Percentiles rank a stretch among this genome's conserved stretches.
phyloP scores from a whole-genome alignment of 1,140 invertebrate genomes.

The Drosophila erecta region DNA sequence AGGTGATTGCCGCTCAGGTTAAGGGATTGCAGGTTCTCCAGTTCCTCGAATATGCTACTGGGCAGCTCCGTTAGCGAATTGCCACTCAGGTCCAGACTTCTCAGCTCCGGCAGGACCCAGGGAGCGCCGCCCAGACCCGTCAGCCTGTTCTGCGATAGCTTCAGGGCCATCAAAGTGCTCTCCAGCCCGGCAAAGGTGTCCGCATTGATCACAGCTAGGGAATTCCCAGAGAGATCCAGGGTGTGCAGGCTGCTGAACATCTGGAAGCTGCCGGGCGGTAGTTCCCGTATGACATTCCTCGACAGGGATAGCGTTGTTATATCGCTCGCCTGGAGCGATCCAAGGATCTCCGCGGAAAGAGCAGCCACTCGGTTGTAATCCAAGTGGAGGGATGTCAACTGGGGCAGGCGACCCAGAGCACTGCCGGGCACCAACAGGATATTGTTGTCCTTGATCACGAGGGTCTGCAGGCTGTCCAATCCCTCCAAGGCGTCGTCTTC shows the following conservation, averaged over 20 bases:
- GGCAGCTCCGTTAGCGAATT: conserved; percentile 91
- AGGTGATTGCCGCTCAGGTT: conserved; percentile 93
- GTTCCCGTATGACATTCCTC: conserved; percentile 94
- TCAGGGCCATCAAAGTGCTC: conserved; percentile 89
- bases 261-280: conserved; percentile 91
- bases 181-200: conserved; percentile 92
- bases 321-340: conserved; percentile 86
- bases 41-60: conserved; percentile 88
- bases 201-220: conserved; percentile 89
- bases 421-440: conserved; percentile 92
- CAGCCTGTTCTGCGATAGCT: conserved; percentile 91
- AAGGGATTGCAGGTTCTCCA: conserved; percentile 89
- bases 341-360: conserved; percentile 91
- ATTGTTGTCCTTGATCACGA: conserved; percentile 95
- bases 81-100: conserved; percentile 90
- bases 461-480: conserved; percentile 89
- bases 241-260: conserved; percentile 90
- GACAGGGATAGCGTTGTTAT: conserved; percentile 87
- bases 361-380: conserved; percentile 95
- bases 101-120: conserved; percentile 88
- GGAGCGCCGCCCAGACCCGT: conserved; percentile 88
- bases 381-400: conserved; percentile 90
- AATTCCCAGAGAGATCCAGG: conserved; percentile 92
- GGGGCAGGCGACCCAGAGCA: conserved; percentile 90
- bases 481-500: conserved; percentile 94